Evolutionary conservation across 2,113 vertebrate species (phyloP).

Genomic region (Anolis sagrei): DNA sequence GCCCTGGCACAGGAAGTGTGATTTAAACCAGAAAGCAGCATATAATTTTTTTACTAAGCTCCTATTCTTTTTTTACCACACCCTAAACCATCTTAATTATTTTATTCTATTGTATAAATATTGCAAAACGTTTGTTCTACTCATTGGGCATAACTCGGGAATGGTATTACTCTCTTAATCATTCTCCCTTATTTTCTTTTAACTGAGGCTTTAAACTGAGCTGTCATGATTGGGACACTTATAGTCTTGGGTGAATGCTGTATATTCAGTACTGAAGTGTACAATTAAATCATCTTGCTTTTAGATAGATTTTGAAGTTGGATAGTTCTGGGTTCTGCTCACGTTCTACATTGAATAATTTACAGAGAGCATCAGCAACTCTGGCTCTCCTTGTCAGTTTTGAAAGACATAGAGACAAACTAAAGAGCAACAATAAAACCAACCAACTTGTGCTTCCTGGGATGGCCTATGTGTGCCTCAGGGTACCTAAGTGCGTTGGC

Average conservation of each 20-base stretch:
- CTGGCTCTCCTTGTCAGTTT: neutral
- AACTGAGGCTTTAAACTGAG: neutral
- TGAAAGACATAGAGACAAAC: neutral
- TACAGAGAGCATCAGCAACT: neutral
- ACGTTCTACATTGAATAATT: neutral
- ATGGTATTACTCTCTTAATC: neutral
- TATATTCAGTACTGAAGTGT: neutral
- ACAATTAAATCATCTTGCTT: slow-evolving; percentile 25
- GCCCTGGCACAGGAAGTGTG: neutral
- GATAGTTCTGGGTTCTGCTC: neutral
- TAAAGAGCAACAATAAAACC: neutral
- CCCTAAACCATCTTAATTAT: neutral
- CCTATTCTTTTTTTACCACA: neutral
- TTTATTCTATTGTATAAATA: neutral
- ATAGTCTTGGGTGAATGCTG: neutral
- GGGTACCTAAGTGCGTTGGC: neutral
- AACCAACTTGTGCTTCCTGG: too few relatives aligned
- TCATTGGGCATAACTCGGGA: neutral
- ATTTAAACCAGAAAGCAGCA: neutral
- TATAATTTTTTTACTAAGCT: neutral
- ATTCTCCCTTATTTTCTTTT: neutral
- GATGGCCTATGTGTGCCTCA: neutral
- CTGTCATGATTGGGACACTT: neutral
- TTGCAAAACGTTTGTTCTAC: neutral
- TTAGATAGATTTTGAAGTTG: neutral